These are phyloP conservation scores for Leucopsar rothschildi DNA, from an alignment of 2,113 vertebrate genomes.

Conservation along the genomic window DNA sequence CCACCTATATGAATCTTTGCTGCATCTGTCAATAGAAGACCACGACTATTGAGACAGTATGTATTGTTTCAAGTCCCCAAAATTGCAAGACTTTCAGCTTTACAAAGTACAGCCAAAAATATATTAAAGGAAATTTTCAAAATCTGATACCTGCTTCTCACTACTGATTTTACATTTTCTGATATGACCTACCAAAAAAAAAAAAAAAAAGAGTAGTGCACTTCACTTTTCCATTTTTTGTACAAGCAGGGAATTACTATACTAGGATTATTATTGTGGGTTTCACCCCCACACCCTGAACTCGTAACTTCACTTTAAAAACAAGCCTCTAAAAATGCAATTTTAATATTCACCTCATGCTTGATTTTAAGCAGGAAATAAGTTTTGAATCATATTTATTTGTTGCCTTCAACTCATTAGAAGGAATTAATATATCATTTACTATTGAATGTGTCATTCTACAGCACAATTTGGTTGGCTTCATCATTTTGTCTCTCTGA, in stretches of 20 bases:
- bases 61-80: not conserved
- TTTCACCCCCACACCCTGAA: not conserved
- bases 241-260: not conserved
- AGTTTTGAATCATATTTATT: not conserved
- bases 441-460: not conserved
- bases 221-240: not conserved
- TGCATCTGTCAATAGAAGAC: not conserved
- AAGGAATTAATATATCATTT: not conserved
- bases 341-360: not conserved
- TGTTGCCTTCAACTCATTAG: not conserved
- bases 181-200: not conserved
- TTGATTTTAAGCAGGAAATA: not conserved
- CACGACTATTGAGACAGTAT: not conserved
- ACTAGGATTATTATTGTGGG: not conserved
- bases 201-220: not conserved
- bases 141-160: not conserved
- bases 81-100: not conserved
- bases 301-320: not conserved
- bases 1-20: not conserved
- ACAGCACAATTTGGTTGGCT: not conserved
- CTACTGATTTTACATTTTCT: not conserved
- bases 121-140: not conserved
- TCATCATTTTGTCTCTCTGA: not conserved
- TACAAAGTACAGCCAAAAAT: not conserved
- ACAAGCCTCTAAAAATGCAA: not conserved